Conservation (phyloP, 2,113 vertebrate genomes). For the Melanocharis versteri region DNA sequence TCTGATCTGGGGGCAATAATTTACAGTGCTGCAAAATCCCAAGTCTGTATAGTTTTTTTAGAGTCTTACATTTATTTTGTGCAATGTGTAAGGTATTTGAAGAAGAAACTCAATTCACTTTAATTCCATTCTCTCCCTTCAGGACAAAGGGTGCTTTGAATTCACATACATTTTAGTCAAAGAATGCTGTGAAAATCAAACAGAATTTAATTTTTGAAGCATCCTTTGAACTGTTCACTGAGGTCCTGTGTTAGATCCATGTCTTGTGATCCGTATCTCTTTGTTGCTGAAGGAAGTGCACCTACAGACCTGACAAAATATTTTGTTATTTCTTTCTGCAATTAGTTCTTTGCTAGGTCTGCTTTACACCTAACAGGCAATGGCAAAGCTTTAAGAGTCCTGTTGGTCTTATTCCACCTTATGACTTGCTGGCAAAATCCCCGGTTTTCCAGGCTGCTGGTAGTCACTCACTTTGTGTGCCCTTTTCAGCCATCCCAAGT, state of each 20-base stretch:
- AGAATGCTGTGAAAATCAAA: neutral
- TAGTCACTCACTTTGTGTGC: neutral
- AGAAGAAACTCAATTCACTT: neutral
- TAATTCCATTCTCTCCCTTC: neutral
- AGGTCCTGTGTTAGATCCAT: neutral
- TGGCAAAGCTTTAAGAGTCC: neutral
- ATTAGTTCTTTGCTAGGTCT: neutral
- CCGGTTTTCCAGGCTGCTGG: neutral
- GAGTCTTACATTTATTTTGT: neutral
- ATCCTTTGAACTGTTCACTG: neutral
- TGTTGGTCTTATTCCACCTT: neutral
- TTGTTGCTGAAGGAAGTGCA: neutral
- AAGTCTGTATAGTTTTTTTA: neutral
- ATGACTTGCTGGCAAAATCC: neutral
- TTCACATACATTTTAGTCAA: neutral
- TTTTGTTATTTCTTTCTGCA: neutral
- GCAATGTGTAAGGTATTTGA: neutral
- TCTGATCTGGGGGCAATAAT: neutral
- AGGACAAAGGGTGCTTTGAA: neutral
- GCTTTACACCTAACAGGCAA: neutral
- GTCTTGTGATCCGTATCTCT: neutral
- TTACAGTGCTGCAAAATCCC: neutral
- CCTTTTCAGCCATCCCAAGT: neutral
- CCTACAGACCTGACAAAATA: neutral
- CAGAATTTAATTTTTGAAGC: neutral